Percentiles rank a stretch among this genome's conserved stretches.
phyloP scores from a whole-genome alignment of 2,113 vertebrate species.

The Myodes glareolus region DNA sequence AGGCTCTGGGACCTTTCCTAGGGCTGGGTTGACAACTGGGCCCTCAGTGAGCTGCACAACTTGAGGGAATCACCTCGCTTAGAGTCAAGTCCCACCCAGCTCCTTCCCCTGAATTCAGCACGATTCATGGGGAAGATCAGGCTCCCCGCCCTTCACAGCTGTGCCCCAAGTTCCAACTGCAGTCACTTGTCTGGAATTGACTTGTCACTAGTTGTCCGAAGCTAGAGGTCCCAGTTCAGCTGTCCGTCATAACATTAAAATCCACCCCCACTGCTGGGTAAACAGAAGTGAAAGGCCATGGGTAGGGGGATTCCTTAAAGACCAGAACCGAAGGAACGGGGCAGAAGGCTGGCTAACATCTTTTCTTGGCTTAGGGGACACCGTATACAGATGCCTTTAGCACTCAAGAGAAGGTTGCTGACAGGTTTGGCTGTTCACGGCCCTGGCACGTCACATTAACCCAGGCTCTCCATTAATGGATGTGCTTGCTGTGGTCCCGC shows the following conservation, averaged over 20 bases:
- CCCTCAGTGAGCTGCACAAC: not conserved
- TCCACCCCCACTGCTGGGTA: not conserved
- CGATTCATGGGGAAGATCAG: not conserved
- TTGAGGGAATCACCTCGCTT: not conserved
- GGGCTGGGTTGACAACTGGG: not conserved
- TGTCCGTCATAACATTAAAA: not conserved
- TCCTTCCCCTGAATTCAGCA: not conserved
- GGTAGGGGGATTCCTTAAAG: not conserved
- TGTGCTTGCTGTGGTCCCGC: not conserved
- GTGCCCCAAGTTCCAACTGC: not conserved
- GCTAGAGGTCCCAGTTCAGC: not conserved
- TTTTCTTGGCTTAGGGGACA: slow-evolving; percentile 26
- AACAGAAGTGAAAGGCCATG: not conserved
- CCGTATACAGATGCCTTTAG: not conserved
- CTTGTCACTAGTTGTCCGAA: not conserved
- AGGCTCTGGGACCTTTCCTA: not conserved
- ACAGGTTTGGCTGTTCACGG: not conserved
- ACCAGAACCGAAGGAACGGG: slow-evolving; percentile 12
- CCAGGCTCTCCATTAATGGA: not conserved
- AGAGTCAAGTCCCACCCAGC: not conserved
- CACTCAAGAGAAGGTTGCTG: not conserved
- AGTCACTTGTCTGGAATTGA: not conserved
- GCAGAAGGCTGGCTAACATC: not conserved
- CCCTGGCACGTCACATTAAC: not conserved
- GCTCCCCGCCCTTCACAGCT: not conserved